phyloP scores from a whole-genome alignment of 2,888 invertebrate genomes.

The Acanthococcus lagerstroemiae region DNA sequence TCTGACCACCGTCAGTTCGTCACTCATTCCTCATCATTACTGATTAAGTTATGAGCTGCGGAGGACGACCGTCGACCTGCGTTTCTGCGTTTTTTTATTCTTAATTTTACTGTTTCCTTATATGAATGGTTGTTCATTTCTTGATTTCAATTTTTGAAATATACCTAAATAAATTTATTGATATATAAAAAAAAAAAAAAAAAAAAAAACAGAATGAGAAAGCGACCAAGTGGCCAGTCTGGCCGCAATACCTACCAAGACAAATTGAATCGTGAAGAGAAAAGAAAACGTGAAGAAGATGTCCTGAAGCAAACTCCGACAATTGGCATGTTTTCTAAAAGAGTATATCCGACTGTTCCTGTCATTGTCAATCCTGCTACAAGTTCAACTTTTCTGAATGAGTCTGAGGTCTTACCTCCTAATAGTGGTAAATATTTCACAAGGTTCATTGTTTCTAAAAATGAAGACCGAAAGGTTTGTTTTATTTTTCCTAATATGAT shows the following conservation, averaged over 20 bases:
- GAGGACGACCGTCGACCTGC: too few species aligned
- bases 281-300: neutral
- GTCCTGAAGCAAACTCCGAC: neutral
- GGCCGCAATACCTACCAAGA: neutral
- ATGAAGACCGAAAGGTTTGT: neutral
- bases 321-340: neutral
- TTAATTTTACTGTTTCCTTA: too few species aligned
- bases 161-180: too few species aligned
- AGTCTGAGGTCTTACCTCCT: neutral
- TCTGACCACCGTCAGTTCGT: too few species aligned
- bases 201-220: too few species aligned
- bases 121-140: too few species aligned
- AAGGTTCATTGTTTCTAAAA: neutral
- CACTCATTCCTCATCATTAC: too few species aligned
- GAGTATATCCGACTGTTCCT: neutral
- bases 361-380: neutral
- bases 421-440: neutral
- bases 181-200: too few species aligned
- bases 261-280: neutral
- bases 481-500: neutral
- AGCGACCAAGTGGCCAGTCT: neutral
- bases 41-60: too few species aligned
- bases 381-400: neutral
- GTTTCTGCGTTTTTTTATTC: too few species aligned
- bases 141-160: too few species aligned